Conservation (phyloP, 2,113 vertebrate genomes). For the Lonchura striata region DNA sequence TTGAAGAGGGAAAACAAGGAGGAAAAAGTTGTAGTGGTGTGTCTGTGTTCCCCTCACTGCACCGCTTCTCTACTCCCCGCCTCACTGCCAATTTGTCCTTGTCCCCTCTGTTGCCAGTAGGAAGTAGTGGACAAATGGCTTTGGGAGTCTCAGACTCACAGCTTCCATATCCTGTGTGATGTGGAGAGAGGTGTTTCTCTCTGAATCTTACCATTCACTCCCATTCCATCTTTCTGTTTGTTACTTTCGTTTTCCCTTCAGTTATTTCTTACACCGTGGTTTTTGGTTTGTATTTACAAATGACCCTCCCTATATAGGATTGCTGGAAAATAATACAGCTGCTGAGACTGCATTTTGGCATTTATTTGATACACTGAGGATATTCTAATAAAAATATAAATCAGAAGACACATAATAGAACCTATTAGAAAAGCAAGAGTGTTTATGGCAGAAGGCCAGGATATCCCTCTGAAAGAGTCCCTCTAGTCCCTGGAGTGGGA, state of each 20-base stretch:
- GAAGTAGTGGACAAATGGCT: not conserved
- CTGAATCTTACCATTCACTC: not conserved
- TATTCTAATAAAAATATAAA: not conserved
- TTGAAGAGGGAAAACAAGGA: not conserved
- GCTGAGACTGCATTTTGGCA: not conserved
- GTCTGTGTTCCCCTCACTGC: not conserved
- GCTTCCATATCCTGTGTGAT: not conserved
- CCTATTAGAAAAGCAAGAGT: not conserved
- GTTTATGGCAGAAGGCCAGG: not conserved
- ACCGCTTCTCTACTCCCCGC: fast-evolving
- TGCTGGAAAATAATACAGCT: not conserved
- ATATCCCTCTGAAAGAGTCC: not conserved
- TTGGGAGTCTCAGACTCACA: not conserved
- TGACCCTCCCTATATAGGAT: not conserved
- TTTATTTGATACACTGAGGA: not conserved
- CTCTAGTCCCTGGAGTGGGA: not conserved
- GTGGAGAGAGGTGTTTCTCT: not conserved
- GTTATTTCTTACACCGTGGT: not conserved
- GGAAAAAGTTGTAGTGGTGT: not conserved
- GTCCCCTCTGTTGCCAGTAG: not conserved
- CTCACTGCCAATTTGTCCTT: fast-evolving
- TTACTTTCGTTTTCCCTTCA: not conserved
- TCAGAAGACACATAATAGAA: not conserved
- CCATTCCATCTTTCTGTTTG: not conserved
- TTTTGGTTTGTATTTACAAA: not conserved